Percentiles rank a stretch among this genome's conserved stretches.
Evolutionary conservation across 2,888 invertebrate genomes (phyloP).

Genomic region (Papilio gigon): DNA sequence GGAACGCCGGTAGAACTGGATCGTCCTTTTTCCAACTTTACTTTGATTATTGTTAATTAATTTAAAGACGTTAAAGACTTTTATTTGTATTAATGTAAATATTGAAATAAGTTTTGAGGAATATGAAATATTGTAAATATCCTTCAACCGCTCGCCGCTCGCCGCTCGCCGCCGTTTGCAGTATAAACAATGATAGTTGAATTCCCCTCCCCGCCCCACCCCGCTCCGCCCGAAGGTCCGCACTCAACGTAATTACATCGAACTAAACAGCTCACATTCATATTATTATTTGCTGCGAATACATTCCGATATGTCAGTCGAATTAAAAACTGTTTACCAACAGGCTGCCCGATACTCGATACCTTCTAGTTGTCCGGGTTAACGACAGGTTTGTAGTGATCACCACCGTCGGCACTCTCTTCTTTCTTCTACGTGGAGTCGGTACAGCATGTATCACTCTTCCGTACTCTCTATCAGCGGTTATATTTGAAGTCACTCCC

Average conservation of each 20-base stretch:
- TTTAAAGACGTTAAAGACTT: no score
- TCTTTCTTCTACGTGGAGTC: no score
- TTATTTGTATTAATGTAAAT: no score
- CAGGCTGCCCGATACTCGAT: not conserved
- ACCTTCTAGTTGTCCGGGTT: not conserved
- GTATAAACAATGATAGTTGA: conserved; percentile 53
- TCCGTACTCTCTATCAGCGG: no score
- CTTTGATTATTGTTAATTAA: no score
- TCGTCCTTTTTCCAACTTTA: no score
- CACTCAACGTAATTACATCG: conserved; percentile 54
- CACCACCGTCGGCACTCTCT: no score
- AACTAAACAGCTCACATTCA: conserved; percentile 41
- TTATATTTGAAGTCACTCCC: no score
- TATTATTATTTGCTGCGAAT: conserved; percentile 9
- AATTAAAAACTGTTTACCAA: not conserved
- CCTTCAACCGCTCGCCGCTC: conserved; percentile 42
- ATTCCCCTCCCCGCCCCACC: conserved; percentile 54
- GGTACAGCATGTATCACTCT: no score
- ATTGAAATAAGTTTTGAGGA: not conserved
- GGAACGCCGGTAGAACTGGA: no score
- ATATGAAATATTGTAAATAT: not conserved
- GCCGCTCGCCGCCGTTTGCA: conserved; percentile 42
- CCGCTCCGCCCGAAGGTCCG: conserved; percentile 53
- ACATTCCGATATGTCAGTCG: conserved; percentile 3
- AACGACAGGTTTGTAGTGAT: not conserved